Evolutionary conservation across 1,140 invertebrate genomes (phyloP).

Genomic region (Megalonaias nervosa): DNA sequence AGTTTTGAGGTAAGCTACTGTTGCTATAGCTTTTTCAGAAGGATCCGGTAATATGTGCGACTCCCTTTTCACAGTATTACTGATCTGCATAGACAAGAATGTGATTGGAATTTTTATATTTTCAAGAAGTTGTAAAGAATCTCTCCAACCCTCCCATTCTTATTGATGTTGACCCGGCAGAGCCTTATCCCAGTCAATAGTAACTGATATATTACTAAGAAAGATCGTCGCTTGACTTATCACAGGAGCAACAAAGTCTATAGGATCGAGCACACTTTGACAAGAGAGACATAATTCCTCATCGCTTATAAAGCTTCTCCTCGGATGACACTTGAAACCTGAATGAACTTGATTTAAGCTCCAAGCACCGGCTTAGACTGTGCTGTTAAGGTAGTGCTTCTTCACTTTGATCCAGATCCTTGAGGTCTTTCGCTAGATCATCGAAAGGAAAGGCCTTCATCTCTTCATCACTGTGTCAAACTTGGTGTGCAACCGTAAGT

Average conservation of each 20-base stretch:
- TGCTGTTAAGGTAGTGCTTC: slow-evolving; percentile 26
- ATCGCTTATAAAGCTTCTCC: slow-evolving; percentile 13
- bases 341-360: slow-evolving; percentile 28
- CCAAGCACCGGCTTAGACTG: slow-evolving; percentile 25
- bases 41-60: no score
- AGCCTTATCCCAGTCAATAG: slow-evolving; percentile 4
- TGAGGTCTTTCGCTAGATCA: slow-evolving; percentile 14
- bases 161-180: not conserved
- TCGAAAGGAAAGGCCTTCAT: slow-evolving; percentile 7
- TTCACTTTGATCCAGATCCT: slow-evolving; percentile 9
- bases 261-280: slow-evolving; percentile 5
- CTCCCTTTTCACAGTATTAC: no score
- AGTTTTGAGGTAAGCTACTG: no score
- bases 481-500: slow-evolving; percentile 6
- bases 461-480: slow-evolving; percentile 12
- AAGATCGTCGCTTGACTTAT: not conserved
- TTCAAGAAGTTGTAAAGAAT: not conserved
- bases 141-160: slow-evolving; percentile 2
- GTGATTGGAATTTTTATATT: slow-evolving; percentile 17
- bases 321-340: slow-evolving; percentile 2
- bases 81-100: slow-evolving; percentile 13
- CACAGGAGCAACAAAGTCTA: slow-evolving; percentile 7
- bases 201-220: slow-evolving; percentile 5
- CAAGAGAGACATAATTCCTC: slow-evolving; percentile 10
- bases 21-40: no score